Percentiles rank a stretch among this genome's conserved stretches.
Evolutionary conservation across 1,140 invertebrate species (phyloP).

Genomic region (Drosophila sp.): DNA sequence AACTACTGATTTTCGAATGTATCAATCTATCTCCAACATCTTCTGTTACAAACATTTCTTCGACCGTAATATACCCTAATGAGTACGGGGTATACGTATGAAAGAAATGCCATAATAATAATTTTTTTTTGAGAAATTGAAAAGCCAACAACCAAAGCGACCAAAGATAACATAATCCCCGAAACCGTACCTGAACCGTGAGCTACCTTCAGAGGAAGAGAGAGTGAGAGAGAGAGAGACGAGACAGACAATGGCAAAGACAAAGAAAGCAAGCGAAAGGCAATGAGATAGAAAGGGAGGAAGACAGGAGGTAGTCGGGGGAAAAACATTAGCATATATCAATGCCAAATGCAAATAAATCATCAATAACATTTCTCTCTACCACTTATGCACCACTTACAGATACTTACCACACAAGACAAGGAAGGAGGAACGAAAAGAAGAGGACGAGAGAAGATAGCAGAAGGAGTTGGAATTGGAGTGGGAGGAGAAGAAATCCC

Average conservation of each 20-base stretch:
- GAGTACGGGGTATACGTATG: not conserved
- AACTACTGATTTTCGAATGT: too few species aligned
- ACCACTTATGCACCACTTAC: constrained; percentile 81
- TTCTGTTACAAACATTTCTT: not conserved
- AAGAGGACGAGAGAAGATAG: not conserved
- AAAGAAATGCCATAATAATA: constrained; percentile 70
- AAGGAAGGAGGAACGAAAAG: constrained; percentile 22
- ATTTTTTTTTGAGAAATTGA: constrained; percentile 71
- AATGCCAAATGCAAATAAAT: constrained; percentile 83
- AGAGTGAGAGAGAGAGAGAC: constrained; percentile 22
- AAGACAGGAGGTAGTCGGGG: constrained; percentile 19
- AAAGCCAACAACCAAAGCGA: constrained; percentile 47
- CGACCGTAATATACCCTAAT: not conserved
- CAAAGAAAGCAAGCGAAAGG: constrained; percentile 25
- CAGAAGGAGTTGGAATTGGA: not conserved
- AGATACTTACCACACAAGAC: constrained; percentile 66
- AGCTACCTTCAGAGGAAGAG: constrained; percentile 31
- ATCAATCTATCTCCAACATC: too few species aligned
- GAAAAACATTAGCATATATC: constrained; percentile 82
- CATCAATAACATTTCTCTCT: constrained; percentile 81
- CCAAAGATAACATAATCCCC: constrained; percentile 71
- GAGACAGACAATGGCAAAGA: constrained; percentile 20
- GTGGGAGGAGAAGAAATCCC: constrained; percentile 5
- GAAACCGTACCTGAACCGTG: constrained; percentile 31
- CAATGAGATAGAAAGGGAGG: constrained; percentile 19